phyloP scores from a whole-genome alignment of 2,797 vertebrate genomes.

The Novumbra hubbsi region DNA sequence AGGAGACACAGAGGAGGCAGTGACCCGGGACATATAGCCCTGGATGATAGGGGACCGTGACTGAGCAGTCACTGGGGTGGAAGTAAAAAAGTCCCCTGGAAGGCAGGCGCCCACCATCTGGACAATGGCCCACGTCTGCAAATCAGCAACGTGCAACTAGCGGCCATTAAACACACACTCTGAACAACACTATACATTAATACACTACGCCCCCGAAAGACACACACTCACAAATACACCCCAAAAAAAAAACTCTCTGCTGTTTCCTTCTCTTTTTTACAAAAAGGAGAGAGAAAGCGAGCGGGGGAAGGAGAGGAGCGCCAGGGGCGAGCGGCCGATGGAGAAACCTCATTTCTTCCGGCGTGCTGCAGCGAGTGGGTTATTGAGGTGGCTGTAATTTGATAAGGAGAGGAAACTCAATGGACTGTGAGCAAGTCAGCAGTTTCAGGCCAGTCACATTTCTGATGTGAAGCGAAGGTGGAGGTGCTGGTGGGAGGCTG shows the following conservation, averaged over 20 bases:
- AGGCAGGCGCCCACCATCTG: slow-evolving; percentile 58
- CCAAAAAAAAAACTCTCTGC: slow-evolving; percentile 34
- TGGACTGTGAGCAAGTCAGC: slow-evolving; percentile 74
- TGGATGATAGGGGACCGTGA: slow-evolving; percentile 19
- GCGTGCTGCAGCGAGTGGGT: slow-evolving; percentile 73
- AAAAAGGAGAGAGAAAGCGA: slow-evolving; percentile 55
- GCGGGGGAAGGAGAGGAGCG: slow-evolving; percentile 48
- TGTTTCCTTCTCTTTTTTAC: slow-evolving; percentile 61
- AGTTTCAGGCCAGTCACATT: slow-evolving; percentile 76
- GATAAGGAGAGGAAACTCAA: slow-evolving; percentile 78
- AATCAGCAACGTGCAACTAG: slow-evolving; percentile 46
- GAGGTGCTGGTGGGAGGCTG: slow-evolving; percentile 41
- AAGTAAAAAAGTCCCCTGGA: slow-evolving; percentile 54
- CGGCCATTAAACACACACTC: slow-evolving; percentile 19
- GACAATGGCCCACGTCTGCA: slow-evolving; percentile 48
- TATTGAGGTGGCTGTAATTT: slow-evolving; percentile 82
- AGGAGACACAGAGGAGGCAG: neutral
- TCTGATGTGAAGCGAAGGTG: slow-evolving; percentile 69
- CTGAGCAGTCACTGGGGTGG: slow-evolving; percentile 47
- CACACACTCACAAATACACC: neutral
- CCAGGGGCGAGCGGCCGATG: slow-evolving; percentile 45
- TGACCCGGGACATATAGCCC: slow-evolving; percentile 16
- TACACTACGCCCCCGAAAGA: slow-evolving; percentile 25
- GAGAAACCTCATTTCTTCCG: slow-evolving; percentile 73
- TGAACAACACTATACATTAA: slow-evolving; percentile 21